These are phyloP conservation scores for Ammospiza maritima DNA, from an alignment of 2,797 vertebrate genomes.

Conservation along the genomic window DNA sequence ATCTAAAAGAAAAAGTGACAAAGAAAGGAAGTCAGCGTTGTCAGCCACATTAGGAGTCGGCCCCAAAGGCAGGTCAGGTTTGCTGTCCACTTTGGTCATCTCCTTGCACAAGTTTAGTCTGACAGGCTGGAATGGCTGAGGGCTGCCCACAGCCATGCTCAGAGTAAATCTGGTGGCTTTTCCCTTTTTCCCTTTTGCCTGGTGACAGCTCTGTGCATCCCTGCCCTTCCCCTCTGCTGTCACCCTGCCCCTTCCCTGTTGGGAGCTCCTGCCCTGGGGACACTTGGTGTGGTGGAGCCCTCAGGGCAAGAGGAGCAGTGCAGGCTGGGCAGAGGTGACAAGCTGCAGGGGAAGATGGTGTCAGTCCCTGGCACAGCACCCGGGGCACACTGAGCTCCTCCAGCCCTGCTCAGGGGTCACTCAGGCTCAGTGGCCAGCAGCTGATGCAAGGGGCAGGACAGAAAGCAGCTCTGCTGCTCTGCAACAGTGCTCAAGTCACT, in stretches of 20 bases:
- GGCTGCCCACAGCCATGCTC: background rate
- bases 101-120: background rate
- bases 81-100: background rate
- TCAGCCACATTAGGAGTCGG: background rate
- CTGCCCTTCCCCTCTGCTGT: background rate
- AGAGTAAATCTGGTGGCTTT: background rate
- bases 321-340: background rate
- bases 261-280: background rate
- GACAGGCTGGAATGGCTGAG: background rate
- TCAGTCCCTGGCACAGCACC: background rate
- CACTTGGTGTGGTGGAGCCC: background rate
- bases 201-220: rapidly evolving
- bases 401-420: rapidly evolving
- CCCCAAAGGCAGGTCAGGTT: background rate
- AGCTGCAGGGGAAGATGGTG: background rate
- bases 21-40: background rate
- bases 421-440: background rate
- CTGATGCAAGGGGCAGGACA: rapidly evolving
- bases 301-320: background rate
- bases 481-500: background rate
- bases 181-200: background rate
- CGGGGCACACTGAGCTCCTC: background rate
- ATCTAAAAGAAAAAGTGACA: conserved; percentile 47
- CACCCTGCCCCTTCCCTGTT: background rate
- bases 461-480: background rate